Conservation (phyloP, 2,888 invertebrate genomes). For the Anoncus sp. region DNA sequence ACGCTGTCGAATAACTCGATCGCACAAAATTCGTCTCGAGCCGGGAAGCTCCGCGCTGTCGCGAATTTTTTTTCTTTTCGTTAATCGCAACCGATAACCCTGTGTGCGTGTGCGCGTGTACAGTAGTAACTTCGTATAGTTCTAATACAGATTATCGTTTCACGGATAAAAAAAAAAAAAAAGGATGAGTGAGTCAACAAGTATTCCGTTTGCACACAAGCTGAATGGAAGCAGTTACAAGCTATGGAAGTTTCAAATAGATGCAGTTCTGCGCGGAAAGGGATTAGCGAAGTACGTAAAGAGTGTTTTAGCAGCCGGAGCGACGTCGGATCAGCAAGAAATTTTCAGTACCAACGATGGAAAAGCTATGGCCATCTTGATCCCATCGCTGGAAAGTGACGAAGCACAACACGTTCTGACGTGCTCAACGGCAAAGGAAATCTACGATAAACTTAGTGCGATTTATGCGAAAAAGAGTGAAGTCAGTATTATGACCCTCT, state of each 20-base stretch:
- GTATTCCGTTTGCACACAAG: constrained; percentile 6
- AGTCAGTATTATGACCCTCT: constrained; percentile 35
- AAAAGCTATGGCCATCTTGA: constrained; percentile 27
- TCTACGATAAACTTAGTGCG: constrained; percentile 21
- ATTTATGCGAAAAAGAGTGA: constrained; percentile 9
- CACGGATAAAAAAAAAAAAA: too few relatives aligned
- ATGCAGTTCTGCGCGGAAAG: constrained; percentile 30
- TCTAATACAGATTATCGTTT: background rate
- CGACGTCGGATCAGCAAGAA: background rate
- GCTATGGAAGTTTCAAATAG: constrained; percentile 40
- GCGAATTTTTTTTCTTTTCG: too few relatives aligned
- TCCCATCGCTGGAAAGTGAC: constrained; percentile 19
- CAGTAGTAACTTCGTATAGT: background rate
- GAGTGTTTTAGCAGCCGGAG: background rate
- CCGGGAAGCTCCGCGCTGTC: too few relatives aligned
- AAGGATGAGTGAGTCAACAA: constrained; percentile 13
- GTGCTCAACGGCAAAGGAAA: constrained; percentile 20
- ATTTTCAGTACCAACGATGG: constrained; percentile 8
- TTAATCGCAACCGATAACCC: too few relatives aligned
- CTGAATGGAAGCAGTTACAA: constrained; percentile 24
- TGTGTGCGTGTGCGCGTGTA: background rate
- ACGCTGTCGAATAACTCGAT: too few relatives aligned
- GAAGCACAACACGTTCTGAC: constrained; percentile 21
- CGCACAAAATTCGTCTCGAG: too few relatives aligned
- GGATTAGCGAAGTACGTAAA: background rate